Evolutionary conservation across 2,888 invertebrate species (phyloP).

Genomic region (Oegoconia quadripuncta): DNA sequence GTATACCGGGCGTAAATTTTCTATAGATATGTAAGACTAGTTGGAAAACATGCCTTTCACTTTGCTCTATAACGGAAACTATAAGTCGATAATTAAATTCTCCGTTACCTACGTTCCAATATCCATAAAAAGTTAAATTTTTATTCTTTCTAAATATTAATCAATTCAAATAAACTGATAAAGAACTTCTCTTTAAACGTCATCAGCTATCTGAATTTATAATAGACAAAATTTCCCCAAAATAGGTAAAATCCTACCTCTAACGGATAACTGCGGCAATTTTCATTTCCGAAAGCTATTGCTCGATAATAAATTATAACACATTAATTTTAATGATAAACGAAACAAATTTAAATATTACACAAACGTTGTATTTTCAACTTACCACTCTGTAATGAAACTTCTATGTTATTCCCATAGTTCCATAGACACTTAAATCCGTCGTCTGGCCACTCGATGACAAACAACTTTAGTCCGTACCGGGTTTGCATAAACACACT

Average conservation of each 20-base stretch:
- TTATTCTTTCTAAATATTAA: conserved; percentile 32
- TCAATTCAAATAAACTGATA: conserved; percentile 37
- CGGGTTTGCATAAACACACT: conserved; percentile 42
- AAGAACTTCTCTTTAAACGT: conserved; percentile 37
- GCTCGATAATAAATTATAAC: too few relatives aligned
- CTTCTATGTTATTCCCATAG: conserved; percentile 53
- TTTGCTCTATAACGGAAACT: too few relatives aligned
- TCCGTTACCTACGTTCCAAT: conserved; percentile 21
- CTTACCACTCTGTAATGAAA: conserved; percentile 46
- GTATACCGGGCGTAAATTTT: too few relatives aligned
- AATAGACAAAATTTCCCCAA: conserved; percentile 26
- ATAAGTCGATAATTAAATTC: conserved; percentile 13
- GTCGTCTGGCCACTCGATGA: conserved; percentile 34
- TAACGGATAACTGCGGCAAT: too few relatives aligned
- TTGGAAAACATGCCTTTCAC: too few relatives aligned
- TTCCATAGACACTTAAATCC: conserved; percentile 44
- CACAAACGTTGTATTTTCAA: conserved; percentile 13
- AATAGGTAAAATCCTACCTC: conserved; percentile 28
- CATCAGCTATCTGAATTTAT: conserved; percentile 26
- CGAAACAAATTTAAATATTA: too few relatives aligned
- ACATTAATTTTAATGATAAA: too few relatives aligned
- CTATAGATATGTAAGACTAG: too few relatives aligned
- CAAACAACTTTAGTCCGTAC: conserved; percentile 34
- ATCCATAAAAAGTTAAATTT: conserved; percentile 27
- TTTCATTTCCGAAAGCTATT: too few relatives aligned